A percentile compares a stretch with the other conserved stretches of the same genome.
These are phyloP conservation scores for Clostera curtula DNA, from an alignment of 2,888 invertebrate species.

Conservation along the genomic window DNA sequence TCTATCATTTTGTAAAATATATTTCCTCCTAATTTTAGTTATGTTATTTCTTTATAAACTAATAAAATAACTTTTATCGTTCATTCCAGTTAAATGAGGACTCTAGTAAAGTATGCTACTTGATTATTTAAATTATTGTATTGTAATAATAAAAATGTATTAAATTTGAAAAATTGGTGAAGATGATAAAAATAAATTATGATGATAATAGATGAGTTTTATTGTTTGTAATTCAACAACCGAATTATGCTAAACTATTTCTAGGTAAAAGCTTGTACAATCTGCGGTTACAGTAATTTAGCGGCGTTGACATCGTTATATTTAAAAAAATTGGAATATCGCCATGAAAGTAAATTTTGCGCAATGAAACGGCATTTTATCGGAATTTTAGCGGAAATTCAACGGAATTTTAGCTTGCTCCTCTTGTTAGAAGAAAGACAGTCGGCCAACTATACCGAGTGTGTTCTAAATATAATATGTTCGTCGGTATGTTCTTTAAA, in stretches of 20 bases:
- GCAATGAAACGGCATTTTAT: no score
- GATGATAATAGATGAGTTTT: conserved; percentile 51
- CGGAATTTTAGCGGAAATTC: no score
- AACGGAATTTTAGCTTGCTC: no score
- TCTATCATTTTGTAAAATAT: conserved; percentile 50
- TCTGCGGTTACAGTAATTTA: no score
- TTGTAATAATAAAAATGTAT: conserved; percentile 71
- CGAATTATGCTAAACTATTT: background rate
- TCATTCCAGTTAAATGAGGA: conserved; percentile 74
- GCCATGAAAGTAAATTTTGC: no score
- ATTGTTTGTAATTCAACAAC: conserved; percentile 11
- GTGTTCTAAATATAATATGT: no score
- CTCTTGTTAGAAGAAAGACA: no score
- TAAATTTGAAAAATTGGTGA: conserved; percentile 72
- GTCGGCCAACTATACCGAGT: no score
- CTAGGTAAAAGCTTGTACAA: no score
- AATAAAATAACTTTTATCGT: conserved; percentile 69
- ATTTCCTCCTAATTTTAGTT: conserved; percentile 51
- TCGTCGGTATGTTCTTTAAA: no score
- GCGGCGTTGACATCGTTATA: no score
- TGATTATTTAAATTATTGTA: conserved; percentile 74
- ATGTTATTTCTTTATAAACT: conserved; percentile 69
- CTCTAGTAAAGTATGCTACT: conserved; percentile 65
- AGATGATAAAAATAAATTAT: conserved; percentile 72
- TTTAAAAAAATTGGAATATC: no score